These are phyloP conservation scores for Hyphantria cunea DNA, from an alignment of 1,140 invertebrate species.

Conservation along the genomic window DNA sequence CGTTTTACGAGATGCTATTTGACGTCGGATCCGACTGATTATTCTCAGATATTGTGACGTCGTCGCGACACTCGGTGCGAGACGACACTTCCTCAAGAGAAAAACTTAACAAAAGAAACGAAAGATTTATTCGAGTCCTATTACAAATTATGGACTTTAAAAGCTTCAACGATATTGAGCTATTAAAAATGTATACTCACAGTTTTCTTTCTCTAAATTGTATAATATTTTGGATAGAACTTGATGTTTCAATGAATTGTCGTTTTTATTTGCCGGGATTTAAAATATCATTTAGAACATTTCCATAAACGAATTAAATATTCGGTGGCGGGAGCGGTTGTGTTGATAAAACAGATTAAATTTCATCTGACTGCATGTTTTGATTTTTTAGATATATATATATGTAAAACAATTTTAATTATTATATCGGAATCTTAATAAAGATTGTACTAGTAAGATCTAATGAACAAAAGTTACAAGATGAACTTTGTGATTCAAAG, in stretches of 20 bases:
- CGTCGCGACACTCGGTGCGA: slow-evolving; percentile 11
- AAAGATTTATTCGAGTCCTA: slow-evolving; percentile 17
- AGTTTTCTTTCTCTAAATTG: neutral
- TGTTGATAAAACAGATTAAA: no score
- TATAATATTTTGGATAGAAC: slow-evolving; percentile 3
- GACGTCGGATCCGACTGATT: slow-evolving; percentile 29
- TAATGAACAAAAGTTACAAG: no score
- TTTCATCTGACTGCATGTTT: no score
- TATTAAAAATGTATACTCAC: slow-evolving; percentile 13
- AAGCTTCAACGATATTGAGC: slow-evolving; percentile 13
- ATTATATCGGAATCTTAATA: no score
- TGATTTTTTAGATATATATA: no score
- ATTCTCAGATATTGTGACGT: slow-evolving; percentile 27
- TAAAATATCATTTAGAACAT: no score
- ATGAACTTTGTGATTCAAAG: no score
- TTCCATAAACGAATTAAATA: no score
- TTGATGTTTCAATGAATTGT: neutral
- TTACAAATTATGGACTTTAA: slow-evolving; percentile 26
- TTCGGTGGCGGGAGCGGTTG: no score
- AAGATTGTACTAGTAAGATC: no score
- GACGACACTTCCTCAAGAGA: slow-evolving; percentile 7
- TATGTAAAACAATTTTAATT: no score
- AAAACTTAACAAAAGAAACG: slow-evolving; percentile 10
- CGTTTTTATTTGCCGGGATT: neutral
- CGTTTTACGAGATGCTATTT: slow-evolving; percentile 27